phyloP scores from a whole-genome alignment of 2,113 vertebrate genomes.

The Cyanoderma ruficeps region DNA sequence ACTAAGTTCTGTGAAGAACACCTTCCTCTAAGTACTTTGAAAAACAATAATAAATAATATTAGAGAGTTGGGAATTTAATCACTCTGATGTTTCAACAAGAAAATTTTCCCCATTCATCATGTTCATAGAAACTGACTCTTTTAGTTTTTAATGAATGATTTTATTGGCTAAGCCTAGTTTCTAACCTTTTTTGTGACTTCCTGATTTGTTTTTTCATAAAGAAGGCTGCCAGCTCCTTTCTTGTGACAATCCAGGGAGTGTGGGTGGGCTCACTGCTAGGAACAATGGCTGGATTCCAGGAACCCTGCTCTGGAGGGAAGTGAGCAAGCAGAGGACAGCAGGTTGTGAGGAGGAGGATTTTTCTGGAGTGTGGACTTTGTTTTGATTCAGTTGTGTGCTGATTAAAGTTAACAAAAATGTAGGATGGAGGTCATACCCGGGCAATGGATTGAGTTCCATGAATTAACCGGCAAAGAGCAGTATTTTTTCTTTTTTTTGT shows the following conservation, averaged over 20 bases:
- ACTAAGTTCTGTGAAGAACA: neutral
- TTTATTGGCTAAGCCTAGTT: neutral
- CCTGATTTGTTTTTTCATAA: neutral
- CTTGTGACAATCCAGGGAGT: fast-evolving
- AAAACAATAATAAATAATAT: neutral
- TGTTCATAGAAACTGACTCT: neutral
- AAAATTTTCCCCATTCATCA: neutral
- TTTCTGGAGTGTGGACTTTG: neutral
- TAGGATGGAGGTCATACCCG: neutral
- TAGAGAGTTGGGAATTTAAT: neutral
- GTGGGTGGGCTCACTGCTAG: neutral
- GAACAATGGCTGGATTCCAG: neutral
- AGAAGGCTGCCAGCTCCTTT: neutral
- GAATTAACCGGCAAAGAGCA: neutral
- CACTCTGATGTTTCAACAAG: neutral
- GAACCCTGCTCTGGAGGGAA: neutral
- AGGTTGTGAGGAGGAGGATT: neutral
- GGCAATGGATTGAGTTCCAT: neutral
- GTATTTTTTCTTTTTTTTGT: neutral
- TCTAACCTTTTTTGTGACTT: neutral
- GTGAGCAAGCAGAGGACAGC: neutral
- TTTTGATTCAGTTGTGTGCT: neutral
- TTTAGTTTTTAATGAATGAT: neutral
- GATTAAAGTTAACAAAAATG: neutral
- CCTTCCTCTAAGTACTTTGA: neutral